These are phyloP conservation scores for Smittia aterrima DNA, from an alignment of 2,888 invertebrate species.

Conservation along the genomic window DNA sequence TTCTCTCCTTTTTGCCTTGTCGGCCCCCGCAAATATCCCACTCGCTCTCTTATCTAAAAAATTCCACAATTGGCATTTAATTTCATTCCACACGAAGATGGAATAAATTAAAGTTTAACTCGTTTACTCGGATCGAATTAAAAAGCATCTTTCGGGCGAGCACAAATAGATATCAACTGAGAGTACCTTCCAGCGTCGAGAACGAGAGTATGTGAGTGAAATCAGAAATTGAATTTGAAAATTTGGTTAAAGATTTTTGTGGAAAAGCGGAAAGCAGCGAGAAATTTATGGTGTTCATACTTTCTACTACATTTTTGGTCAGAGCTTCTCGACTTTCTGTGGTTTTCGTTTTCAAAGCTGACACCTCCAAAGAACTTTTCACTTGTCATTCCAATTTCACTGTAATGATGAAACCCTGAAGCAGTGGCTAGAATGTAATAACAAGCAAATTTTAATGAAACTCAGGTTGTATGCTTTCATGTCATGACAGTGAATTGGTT, in stretches of 20 bases:
- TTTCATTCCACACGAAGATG: slow-evolving; percentile 35
- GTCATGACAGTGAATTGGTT: background rate
- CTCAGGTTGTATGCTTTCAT: too few species aligned
- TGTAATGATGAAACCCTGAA: too few species aligned
- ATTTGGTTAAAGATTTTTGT: slow-evolving; percentile 3
- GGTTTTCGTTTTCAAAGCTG: too few species aligned
- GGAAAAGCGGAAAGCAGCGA: background rate
- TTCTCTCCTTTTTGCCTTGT: background rate
- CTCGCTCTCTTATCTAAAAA: background rate
- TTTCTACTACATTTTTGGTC: background rate
- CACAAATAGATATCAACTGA: background rate
- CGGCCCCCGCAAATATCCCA: background rate
- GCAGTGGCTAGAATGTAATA: too few species aligned
- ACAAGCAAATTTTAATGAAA: too few species aligned
- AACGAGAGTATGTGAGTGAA: background rate
- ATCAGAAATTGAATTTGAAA: slow-evolving; percentile 11
- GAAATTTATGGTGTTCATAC: background rate
- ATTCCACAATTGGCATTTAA: slow-evolving; percentile 34
- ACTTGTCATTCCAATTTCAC: too few species aligned
- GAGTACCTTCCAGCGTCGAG: background rate
- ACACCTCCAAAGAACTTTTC: too few species aligned
- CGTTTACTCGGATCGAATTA: slow-evolving; percentile 17
- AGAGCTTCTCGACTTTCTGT: too few species aligned
- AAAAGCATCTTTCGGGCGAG: slow-evolving; percentile 14
- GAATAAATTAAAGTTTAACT: slow-evolving; percentile 38